Conservation (phyloP, 2,888 invertebrate species). For the Tipula helvola region DNA sequence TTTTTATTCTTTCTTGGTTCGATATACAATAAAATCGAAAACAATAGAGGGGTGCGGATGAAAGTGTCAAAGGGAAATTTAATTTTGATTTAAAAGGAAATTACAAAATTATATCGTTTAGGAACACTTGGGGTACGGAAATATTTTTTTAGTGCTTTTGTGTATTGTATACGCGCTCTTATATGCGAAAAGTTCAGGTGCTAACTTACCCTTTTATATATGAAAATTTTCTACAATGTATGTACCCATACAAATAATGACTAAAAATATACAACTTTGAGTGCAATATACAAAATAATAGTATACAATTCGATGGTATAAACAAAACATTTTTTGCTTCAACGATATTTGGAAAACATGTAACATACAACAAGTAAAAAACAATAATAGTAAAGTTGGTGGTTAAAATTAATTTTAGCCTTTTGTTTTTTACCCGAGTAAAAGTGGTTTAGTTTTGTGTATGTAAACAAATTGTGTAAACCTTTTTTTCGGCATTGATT, state of each 20-base stretch:
- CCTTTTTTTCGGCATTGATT: not conserved
- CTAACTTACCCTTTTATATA: not conserved
- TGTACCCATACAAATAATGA: not conserved
- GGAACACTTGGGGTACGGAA: not conserved
- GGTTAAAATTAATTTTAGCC: not conserved
- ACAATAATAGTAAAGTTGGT: not conserved
- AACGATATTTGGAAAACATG: too few species aligned
- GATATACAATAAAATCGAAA: not conserved
- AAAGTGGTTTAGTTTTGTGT: not conserved
- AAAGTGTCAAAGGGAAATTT: not conserved
- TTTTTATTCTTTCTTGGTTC: not conserved
- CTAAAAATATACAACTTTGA: not conserved
- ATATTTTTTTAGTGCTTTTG: not conserved
- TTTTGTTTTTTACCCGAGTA: not conserved
- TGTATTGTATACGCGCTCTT: not conserved
- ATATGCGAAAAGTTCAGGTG: not conserved
- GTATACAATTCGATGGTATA: not conserved
- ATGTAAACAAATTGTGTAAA: not conserved
- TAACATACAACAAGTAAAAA: not conserved
- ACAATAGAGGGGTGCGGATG: not conserved
- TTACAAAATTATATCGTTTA: not conserved
- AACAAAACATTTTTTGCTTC: not conserved
- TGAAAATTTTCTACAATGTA: not conserved
- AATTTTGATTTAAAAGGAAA: not conserved
- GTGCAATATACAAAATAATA: not conserved